Base-by-base conservation (phyloP, 2,888 invertebrate genomes). In the Melinopterus prodromus region DNA sequence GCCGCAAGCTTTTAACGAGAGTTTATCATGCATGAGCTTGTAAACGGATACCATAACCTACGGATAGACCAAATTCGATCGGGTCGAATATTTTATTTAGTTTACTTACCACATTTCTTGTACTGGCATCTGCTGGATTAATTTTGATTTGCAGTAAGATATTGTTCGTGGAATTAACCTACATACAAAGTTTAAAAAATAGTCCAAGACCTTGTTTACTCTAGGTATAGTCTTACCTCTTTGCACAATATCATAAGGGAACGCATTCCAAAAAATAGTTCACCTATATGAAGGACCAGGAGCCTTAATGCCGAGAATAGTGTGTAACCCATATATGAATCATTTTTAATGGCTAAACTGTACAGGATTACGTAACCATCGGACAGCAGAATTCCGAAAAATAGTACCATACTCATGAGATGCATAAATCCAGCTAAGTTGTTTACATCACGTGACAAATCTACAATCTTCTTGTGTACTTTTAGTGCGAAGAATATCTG, bases 1-100 rank as follows among this genome's bases (percentile, higher is more conserved):
- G 69, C 82, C 83, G 72, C 84, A 85, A 16, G 84, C 85, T 2
- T 82, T 83, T 38, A 86, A 81, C 79, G 84, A 82, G 53, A 85
- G 71, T 78, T 84, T 84, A 71, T 85, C 83, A 78, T 84, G 84
- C 83, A 84, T 84, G 71, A 86, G 76, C 74, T 80, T 78, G 74
- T 79, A 80, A 6, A 79, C 75, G 15, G 80, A 79, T 4, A 79
- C 79, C 77, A 80, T 79, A 37, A 80, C 71, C 79, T 80, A 69
- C 6, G 78, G 71, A 36, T 26, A 37, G 15, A 70, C 14, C 14
- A 26, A 26, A 26, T 26, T 26, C 3, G 3, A 26, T 26, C 3
- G 26, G 2, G 26, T 26, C 69, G 3, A 53, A 53, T 71, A 71
- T n/a, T 69, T 69, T 16, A 38, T n/a, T 53, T n/a, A 70, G 14